Conservation (phyloP, 2,113 vertebrate genomes). For the Gallinago paraguaiae region DNA sequence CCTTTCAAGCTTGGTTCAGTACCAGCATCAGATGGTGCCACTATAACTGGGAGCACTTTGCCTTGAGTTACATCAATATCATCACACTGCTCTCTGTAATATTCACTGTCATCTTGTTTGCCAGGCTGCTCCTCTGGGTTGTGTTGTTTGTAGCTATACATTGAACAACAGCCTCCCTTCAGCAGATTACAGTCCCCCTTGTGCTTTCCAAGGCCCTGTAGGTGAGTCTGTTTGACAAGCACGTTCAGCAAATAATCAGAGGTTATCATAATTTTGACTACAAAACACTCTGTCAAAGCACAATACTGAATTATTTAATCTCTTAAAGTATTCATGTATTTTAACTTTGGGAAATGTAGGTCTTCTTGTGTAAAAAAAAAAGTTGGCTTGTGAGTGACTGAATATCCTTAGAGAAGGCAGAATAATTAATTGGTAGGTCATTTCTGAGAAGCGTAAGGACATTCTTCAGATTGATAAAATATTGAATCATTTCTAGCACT, state of each 20-base stretch:
- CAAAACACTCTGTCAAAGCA: neutral
- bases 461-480: neutral
- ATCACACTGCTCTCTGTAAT: neutral
- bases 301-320: neutral
- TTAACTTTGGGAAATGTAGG: neutral
- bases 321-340: neutral
- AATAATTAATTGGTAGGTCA: neutral
- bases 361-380: neutral
- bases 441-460: neutral
- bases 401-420: neutral
- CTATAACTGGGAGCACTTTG: neutral
- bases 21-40: neutral
- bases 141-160: neutral
- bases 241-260: neutral
- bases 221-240: neutral
- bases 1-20: neutral
- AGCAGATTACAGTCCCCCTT: neutral
- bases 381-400: neutral
- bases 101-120: neutral
- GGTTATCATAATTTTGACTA: neutral
- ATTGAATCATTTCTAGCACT: neutral
- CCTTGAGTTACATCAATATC: neutral
- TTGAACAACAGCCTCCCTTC: neutral
- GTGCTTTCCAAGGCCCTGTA: neutral
- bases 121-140: neutral